Evolutionary conservation across 2,113 vertebrate genomes (phyloP).

Genomic region (Muntiacus reevesi): DNA sequence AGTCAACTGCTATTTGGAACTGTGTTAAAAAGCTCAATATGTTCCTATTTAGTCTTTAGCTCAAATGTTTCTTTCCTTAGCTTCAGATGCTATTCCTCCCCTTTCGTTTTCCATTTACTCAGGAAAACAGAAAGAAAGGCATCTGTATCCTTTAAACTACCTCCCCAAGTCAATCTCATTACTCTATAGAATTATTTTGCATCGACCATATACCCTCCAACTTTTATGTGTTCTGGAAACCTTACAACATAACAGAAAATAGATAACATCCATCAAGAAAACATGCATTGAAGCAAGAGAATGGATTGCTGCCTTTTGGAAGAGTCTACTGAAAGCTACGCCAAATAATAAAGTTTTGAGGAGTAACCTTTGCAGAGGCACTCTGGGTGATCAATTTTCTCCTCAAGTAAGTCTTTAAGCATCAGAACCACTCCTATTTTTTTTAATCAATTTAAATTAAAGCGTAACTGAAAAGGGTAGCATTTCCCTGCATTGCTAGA

Average conservation of each 20-base stretch:
- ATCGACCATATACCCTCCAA: not conserved
- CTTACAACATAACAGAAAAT: not conserved
- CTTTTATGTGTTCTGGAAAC: not conserved
- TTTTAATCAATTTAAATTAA: not conserved
- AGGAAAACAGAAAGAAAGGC: not conserved
- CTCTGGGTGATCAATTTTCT: not conserved
- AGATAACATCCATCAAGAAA: conserved; percentile 15
- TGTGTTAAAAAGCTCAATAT: not conserved
- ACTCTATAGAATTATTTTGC: not conserved
- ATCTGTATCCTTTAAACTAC: not conserved
- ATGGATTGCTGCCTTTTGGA: not conserved
- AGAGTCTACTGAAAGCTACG: not conserved
- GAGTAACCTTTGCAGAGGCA: not conserved
- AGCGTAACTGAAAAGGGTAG: not conserved
- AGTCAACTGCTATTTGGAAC: not conserved
- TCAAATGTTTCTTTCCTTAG: not conserved
- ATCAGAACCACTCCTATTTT: not conserved
- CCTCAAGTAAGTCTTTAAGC: not conserved
- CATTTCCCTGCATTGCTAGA: not conserved
- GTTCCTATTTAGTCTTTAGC: not conserved
- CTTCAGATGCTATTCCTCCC: not conserved
- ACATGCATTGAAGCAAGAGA: not conserved
- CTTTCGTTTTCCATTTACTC: not conserved
- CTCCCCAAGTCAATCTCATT: not conserved
- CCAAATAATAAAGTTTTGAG: not conserved